Conservation (phyloP, 2,797 vertebrate genomes). For the Rhabdophis nuchalis region DNA sequence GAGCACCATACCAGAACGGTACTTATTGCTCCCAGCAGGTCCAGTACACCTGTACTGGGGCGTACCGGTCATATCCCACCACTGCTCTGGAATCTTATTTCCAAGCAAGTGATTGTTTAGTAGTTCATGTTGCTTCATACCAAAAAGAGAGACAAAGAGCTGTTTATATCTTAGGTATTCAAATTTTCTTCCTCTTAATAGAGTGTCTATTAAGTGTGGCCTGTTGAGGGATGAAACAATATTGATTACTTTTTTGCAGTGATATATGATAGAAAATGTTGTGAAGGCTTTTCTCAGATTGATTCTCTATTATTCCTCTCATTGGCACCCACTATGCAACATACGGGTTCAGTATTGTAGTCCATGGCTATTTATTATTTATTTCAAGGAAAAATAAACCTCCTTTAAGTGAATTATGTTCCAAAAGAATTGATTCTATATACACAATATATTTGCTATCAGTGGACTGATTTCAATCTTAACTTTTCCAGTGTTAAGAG, state of each 20-base stretch:
- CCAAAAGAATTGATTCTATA: background rate
- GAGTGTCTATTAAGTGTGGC: background rate
- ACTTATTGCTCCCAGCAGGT: no score
- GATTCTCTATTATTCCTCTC: background rate
- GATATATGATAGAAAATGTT: background rate
- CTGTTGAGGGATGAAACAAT: background rate
- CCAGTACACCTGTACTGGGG: no score
- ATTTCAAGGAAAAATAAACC: background rate
- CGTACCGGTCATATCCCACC: no score
- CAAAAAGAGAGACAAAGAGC: background rate
- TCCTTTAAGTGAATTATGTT: background rate
- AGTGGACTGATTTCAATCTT: background rate
- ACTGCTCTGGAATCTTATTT: background rate
- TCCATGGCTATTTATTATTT: background rate
- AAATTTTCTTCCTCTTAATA: background rate
- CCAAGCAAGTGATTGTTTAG: background rate
- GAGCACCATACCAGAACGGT: no score
- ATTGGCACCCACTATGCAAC: background rate
- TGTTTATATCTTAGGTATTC: background rate
- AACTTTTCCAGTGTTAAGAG: background rate
- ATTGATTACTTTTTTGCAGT: background rate
- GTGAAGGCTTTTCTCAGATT: background rate
- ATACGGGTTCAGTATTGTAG: background rate
- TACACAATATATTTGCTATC: background rate
- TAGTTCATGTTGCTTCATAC: background rate